A percentile compares a stretch with the other conserved stretches of the same genome.
These are phyloP conservation scores for Oithona nana DNA, from an alignment of 2,888 invertebrate species.

Conservation along the genomic window DNA sequence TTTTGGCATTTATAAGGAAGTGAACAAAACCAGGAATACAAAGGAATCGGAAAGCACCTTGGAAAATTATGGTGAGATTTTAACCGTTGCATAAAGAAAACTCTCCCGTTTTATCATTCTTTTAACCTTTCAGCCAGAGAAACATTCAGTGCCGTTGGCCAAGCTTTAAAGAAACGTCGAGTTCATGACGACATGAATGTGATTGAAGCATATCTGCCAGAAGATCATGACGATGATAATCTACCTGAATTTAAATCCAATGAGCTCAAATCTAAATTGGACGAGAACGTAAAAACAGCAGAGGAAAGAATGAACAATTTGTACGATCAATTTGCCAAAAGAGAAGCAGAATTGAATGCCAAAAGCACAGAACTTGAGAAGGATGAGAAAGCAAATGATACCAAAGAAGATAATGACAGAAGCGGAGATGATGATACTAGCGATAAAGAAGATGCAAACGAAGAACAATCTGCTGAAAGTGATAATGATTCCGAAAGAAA, in stretches of 20 bases:
- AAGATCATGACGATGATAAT: neutral
- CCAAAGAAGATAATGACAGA: neutral
- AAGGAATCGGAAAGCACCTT: neutral
- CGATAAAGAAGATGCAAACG: neutral
- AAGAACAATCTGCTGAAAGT: too few species aligned
- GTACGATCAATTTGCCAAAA: neutral
- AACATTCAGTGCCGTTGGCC: neutral
- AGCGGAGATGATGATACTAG: too few species aligned
- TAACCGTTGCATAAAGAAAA: too few species aligned
- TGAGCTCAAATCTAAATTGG: neutral
- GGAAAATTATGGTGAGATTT: neutral
- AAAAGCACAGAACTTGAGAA: too few species aligned
- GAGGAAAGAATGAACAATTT: neutral
- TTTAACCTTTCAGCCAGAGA: neutral
- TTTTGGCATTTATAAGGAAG: neutral
- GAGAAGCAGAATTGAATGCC: neutral
- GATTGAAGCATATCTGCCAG: neutral
- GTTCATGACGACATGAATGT: neutral
- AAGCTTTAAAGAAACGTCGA: neutral
- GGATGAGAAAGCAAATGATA: too few species aligned
- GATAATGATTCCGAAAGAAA: too few species aligned
- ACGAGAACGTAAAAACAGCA: neutral
- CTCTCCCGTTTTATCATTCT: neutral
- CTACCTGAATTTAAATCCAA: neutral
- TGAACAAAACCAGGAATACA: neutral